Evolutionary conservation across 2,797 vertebrate species (phyloP).

Genomic region (Xenops minutus): DNA sequence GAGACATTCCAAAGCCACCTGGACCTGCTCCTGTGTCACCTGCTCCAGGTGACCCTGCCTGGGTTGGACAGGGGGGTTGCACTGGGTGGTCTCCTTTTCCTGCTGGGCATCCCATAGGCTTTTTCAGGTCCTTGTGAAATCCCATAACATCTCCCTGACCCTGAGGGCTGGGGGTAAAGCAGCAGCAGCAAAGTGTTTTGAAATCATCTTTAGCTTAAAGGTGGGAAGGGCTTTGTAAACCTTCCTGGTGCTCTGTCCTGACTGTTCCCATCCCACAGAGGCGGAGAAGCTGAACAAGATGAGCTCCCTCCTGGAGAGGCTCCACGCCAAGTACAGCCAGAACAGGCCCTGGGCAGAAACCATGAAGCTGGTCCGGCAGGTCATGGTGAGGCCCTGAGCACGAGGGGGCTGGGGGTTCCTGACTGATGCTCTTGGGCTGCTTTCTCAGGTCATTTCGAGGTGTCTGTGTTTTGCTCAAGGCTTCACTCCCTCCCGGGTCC

Average conservation of each 20-base stretch:
- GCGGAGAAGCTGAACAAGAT: constrained; percentile 90
- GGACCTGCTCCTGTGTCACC: too few species aligned
- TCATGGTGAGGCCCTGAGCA: constrained; percentile 83
- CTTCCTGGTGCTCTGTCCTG: background rate
- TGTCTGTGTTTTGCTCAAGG: background rate
- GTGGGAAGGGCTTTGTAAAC: background rate
- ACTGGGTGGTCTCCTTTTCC: background rate
- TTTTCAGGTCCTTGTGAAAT: too few species aligned
- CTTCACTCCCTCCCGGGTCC: background rate
- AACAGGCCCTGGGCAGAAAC: constrained; percentile 95
- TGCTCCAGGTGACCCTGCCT: too few species aligned
- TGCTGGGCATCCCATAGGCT: too few species aligned
- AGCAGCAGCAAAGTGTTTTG: background rate
- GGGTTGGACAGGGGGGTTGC: too few species aligned
- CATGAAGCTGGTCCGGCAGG: constrained; percentile 93
- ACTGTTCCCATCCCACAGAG: constrained; percentile 72
- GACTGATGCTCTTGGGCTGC: fast-evolving
- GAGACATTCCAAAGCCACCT: too few species aligned
- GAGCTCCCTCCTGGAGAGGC: constrained; percentile 88
- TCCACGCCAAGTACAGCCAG: constrained; percentile 93
- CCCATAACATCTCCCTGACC: too few species aligned
- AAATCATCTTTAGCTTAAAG: fast-evolving
- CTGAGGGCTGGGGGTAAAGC: background rate
- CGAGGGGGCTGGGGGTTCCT: too few species aligned
- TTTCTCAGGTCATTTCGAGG: background rate